Evolutionary conservation across 2,113 vertebrate genomes (phyloP).

Genomic region (Passerina amoena): DNA sequence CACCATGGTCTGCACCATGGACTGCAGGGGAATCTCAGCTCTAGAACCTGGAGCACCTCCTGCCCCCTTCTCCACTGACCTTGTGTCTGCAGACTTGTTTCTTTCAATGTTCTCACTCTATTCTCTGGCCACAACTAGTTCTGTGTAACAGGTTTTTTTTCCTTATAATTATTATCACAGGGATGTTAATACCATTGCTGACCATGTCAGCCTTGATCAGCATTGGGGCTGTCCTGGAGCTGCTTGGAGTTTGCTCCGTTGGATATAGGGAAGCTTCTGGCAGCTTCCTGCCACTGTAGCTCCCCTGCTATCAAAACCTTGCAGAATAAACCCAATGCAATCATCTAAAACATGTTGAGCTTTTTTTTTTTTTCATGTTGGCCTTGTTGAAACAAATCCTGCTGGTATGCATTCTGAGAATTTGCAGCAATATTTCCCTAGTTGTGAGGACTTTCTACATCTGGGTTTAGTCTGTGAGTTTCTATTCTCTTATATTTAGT

Average conservation of each 20-base stretch:
- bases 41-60: not conserved
- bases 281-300: not conserved
- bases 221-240: fast-evolving
- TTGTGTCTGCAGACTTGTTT: not conserved
- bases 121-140: not conserved
- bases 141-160: not conserved
- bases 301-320: not conserved
- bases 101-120: not conserved
- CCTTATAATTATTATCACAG: not conserved
- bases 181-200: not conserved
- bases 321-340: not conserved
- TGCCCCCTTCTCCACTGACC: not conserved
- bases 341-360: not conserved
- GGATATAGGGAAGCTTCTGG: not conserved
- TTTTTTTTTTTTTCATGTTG: not conserved
- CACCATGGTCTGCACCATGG: fast-evolving
- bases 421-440: not conserved
- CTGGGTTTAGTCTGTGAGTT: not conserved
- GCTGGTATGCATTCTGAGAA: not conserved
- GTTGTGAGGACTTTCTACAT: not conserved
- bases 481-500: constrained; percentile 7
- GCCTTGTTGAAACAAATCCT: not conserved
- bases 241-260: not conserved
- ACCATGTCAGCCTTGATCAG: not conserved
- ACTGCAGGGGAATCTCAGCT: not conserved